Percentiles rank a stretch among this genome's conserved stretches.
These are phyloP conservation scores for Parauchenoglanis ngamensis DNA, from an alignment of 2,797 vertebrate genomes.

Conservation along the genomic window DNA sequence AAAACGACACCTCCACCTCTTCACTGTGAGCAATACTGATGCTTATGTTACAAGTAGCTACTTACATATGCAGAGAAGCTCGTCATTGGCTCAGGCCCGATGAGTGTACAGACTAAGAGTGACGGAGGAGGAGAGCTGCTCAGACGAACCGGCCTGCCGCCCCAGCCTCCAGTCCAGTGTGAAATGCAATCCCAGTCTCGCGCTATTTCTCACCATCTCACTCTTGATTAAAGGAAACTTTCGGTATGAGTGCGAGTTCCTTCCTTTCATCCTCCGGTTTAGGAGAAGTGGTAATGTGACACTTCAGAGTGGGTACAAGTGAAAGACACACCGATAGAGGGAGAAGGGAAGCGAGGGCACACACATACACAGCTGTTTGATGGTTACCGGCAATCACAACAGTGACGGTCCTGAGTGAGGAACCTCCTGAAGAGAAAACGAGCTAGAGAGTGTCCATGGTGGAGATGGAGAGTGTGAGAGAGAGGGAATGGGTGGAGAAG, in stretches of 20 bases:
- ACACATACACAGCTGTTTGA: background rate
- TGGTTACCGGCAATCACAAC: conserved; percentile 13
- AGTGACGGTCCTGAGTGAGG: conserved; percentile 24
- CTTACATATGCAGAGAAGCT: background rate
- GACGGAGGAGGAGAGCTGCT: background rate
- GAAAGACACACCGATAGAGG: background rate
- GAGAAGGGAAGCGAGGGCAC: background rate
- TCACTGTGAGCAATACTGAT: background rate
- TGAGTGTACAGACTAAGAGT: background rate
- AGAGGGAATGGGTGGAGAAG: background rate
- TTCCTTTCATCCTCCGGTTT: conserved; percentile 27
- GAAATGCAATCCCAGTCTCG: background rate
- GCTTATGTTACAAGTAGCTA: background rate
- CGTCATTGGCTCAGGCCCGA: background rate
- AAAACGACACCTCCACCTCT: background rate
- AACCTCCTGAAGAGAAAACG: background rate
- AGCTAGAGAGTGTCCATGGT: background rate
- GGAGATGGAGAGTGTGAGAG: background rate
- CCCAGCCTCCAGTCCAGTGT: background rate
- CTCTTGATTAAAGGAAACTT: conserved; percentile 30
- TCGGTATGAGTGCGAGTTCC: conserved; percentile 4
- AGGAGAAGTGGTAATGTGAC: conserved; percentile 24
- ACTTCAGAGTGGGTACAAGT: background rate
- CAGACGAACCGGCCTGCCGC: background rate
- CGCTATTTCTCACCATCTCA: conserved; percentile 31